Percentiles rank a stretch among this genome's conserved stretches.
Evolutionary conservation across 2,113 vertebrate genomes (phyloP).

Genomic region (Ammodytes dubius): DNA sequence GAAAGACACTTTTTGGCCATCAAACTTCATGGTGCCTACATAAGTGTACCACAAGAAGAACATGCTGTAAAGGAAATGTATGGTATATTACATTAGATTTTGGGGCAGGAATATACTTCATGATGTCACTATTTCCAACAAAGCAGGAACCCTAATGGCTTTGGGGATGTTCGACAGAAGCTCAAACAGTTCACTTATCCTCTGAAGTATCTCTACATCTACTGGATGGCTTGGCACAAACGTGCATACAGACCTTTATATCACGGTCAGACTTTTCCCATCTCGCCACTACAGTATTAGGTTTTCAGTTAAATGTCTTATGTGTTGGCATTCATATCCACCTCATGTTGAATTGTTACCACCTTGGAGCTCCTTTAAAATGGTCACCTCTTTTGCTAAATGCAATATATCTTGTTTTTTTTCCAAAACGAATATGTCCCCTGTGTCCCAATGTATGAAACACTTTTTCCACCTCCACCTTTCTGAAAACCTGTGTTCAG

Average conservation of each 20-base stretch:
- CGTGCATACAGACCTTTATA: neutral
- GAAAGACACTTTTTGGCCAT: constrained; percentile 11
- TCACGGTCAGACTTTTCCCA: neutral
- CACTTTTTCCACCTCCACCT: no score
- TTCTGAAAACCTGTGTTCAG: no score
- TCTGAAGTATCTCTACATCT: neutral
- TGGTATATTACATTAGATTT: neutral
- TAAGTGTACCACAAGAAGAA: neutral
- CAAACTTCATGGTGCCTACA: neutral
- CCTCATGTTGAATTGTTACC: neutral
- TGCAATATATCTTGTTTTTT: no score
- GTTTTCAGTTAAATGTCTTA: neutral
- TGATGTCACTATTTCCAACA: neutral
- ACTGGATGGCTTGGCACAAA: neutral
- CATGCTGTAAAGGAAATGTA: neutral
- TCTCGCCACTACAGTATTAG: neutral
- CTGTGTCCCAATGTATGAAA: no score
- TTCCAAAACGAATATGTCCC: no score
- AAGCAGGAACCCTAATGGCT: no score
- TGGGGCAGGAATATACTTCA: neutral
- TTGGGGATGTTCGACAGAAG: no score
- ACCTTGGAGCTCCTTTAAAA: neutral
- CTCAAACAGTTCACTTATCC: no score
- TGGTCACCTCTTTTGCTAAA: neutral
- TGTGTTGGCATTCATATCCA: neutral